Evolutionary conservation across 1,140 invertebrate species (phyloP), one percentile per base, ranked within the genome.

Genomic region (Conus betulinus): DNA sequence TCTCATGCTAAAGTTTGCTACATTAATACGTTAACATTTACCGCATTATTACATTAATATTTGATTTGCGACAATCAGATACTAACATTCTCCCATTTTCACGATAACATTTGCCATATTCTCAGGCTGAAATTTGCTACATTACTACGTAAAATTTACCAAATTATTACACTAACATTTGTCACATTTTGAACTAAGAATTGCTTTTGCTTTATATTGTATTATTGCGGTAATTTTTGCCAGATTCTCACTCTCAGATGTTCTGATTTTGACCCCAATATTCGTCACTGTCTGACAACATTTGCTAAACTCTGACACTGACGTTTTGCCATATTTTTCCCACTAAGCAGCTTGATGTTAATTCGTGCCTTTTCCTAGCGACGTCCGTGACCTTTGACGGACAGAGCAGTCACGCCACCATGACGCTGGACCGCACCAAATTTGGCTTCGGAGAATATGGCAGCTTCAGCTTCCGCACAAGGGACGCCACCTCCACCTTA

Each of bases 321-420:
- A 39, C 8, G 23, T 15, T 86, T 87, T 15, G 51, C 27, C 39
- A 4, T 60, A 11, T 60, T 63, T 55, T 23, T 84, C 0, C 13
- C 17, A 79, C 5, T 81, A 17, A 27, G 5, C 63, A 55, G 78
- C 60, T 52, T 88, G 51, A 27, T 39, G 3, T 39, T 39, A 39
- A 8, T 60, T 60, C 57, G 8, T 60, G 0, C 57, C 57, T 6
- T 25, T 57, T 10, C 23, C 23, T 89, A 93, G 92, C 89, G 6
- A 84, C 85, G 3, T 78, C 92, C 25, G 71, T 87, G 7, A 93
- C 92, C n/a, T 93, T 93, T 74, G 89, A 92, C 85, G 93, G 93
- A 6, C 51, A 51, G 25, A 88, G 78, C 17, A 94, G 93, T 87
- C 91, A 89, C 79, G 89, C 89, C n/a, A 85, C 87, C 10, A n/a